Conservation (phyloP, 2,888 invertebrate genomes). For the Drosophila limbata region DNA sequence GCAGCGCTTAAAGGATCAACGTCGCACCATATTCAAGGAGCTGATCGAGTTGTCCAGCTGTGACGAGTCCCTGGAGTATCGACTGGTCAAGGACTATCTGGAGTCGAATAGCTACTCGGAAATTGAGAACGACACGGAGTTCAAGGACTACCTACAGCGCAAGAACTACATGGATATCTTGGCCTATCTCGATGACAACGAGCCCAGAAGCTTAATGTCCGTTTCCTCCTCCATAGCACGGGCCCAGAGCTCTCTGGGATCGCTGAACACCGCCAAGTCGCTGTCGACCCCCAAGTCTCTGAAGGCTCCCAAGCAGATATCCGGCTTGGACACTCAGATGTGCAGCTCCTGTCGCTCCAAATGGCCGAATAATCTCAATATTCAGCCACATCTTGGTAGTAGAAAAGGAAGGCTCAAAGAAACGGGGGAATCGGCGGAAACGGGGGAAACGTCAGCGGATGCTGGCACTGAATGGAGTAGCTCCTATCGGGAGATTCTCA, state of each 20-base stretch:
- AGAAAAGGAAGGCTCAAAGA: constrained; percentile 4
- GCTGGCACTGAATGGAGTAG: constrained; percentile 15
- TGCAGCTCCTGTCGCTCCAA: constrained; percentile 69
- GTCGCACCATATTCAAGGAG: constrained; percentile 81
- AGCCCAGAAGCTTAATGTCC: constrained; percentile 74
- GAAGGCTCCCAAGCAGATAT: constrained; percentile 64
- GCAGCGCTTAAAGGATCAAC: constrained; percentile 75
- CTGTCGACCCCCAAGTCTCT: constrained; percentile 80
- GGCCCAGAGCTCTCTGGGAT: constrained; percentile 80
- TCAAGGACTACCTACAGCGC: constrained; percentile 83
- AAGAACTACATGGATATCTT: constrained; percentile 84
- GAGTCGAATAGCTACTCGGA: constrained; percentile 85
- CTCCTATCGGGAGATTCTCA: constrained; percentile 79
- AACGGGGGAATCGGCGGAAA: not conserved
- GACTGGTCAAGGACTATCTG: constrained; percentile 84
- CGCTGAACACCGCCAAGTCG: constrained; percentile 76
- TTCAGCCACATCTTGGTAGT: not conserved
- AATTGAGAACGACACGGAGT: constrained; percentile 84
- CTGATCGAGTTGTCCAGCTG: constrained; percentile 83
- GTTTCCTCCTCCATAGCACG: constrained; percentile 77
- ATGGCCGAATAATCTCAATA: constrained; percentile 38
- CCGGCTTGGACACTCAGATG: constrained; percentile 60
- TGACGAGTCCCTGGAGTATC: constrained; percentile 84
- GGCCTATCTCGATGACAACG: constrained; percentile 80
- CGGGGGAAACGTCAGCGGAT: not conserved